A percentile compares a stretch with the other conserved stretches of the same genome.
phyloP scores from a whole-genome alignment of 2,113 vertebrate species.

The Tetrax tetrax region DNA sequence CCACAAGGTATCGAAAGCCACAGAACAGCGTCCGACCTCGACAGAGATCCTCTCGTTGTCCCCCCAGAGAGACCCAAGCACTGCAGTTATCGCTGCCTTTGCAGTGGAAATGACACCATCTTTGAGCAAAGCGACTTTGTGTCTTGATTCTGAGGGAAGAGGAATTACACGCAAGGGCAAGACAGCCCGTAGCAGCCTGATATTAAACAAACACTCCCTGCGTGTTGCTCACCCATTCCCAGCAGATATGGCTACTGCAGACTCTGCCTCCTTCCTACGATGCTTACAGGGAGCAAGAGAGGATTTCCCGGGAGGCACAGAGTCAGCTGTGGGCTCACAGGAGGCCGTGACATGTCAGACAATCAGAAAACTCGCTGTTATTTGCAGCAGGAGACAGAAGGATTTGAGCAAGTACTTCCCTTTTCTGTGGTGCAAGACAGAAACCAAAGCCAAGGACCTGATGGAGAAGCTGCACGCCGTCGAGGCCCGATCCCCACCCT shows the following conservation, averaged over 20 bases:
- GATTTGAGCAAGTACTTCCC: neutral
- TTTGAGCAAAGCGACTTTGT: neutral
- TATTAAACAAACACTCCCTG: neutral
- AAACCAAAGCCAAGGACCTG: neutral
- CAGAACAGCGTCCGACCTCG: neutral
- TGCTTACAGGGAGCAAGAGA: neutral
- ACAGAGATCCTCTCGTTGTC: neutral
- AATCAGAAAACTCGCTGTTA: neutral
- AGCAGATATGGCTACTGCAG: neutral
- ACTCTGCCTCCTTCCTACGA: neutral
- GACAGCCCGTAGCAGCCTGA: neutral
- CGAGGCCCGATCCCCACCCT: neutral
- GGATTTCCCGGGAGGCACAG: neutral
- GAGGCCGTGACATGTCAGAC: fast-evolving
- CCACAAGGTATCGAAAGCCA: neutral
- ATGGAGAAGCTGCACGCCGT: fast-evolving
- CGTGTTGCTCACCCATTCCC: neutral
- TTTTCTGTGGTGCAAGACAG: neutral
- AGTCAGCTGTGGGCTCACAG: neutral
- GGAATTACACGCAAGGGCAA: neutral
- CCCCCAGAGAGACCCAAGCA: neutral
- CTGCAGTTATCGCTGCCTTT: neutral
- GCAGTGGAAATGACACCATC: neutral
- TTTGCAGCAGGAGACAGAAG: neutral
- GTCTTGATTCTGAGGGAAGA: neutral